Evolutionary conservation across 2,797 vertebrate species (phyloP), one percentile per base, ranked within the genome.

Genomic region (Adrianichthys oophorus): DNA sequence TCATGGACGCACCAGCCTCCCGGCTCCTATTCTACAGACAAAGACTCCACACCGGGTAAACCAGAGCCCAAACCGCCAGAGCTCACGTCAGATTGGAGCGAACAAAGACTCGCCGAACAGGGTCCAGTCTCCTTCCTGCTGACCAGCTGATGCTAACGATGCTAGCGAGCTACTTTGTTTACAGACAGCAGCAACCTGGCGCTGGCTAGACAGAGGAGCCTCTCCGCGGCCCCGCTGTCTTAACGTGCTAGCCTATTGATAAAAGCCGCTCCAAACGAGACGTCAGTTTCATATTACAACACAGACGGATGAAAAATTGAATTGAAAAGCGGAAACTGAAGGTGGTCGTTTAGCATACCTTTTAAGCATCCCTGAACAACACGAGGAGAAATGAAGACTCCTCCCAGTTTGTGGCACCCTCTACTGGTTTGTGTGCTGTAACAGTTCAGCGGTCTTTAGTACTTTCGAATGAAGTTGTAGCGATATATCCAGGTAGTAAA

Each of bases 151-250:
- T 50, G 84, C 85, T 85, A 80, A 66, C 52, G 5, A 15, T 6
- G 75, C 74, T 80, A 60, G 15, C 83, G 81, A 82, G 74, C 83
- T 49, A 82, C 82, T 68, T 79, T 85, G 87, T 85, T 84, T 82
- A 85, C 80, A 76, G 82, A 88, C 81, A 82, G 86, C 78, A 51
- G 79, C 70, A 68, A 85, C 82, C 85, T 76, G 81, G 75, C n/a
- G 58, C 29, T 46, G 59, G 62, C 47, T 51, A 6, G n/a, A n/a
- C n/a, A n/a, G 29, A 40, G 8, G 15, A 32, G 45, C 48, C 16
- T 17, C 29, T 60, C 15, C 15, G 18, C 19, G 4, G 12, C 15
- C 3, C 4, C 1, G 3, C n/a, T 8, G 4, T 43, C 8, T 24
- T 56, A 24, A 48, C 46, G 26, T 0, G 10, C 48, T 0, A 1